Conservation (phyloP, 2,888 invertebrate genomes). For the Drosophila austrosaltans region DNA sequence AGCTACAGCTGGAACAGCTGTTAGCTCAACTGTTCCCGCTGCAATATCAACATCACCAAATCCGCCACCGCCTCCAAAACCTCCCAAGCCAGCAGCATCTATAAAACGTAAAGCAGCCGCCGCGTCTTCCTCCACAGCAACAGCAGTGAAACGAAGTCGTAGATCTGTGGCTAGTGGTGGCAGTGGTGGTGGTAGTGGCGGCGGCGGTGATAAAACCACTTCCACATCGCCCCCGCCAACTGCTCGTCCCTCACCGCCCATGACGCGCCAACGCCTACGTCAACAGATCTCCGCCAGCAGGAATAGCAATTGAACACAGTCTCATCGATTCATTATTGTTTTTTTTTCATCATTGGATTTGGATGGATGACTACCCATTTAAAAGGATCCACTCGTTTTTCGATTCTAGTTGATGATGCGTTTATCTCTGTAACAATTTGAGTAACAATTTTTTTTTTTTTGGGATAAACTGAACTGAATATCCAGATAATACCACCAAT, state of each 20-base stretch:
- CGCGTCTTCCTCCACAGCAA: slow-evolving; percentile 2
- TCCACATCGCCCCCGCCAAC: slow-evolving; percentile 15
- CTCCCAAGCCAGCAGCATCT: slow-evolving; percentile 1
- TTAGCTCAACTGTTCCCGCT: slow-evolving; percentile 1
- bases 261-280: slow-evolving; percentile 73
- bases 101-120: slow-evolving; percentile 29
- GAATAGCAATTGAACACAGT: slow-evolving; percentile 11
- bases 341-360: slow-evolving; percentile 18
- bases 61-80: slow-evolving; percentile 6
- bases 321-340: slow-evolving; percentile 37
- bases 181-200: slow-evolving; percentile 5
- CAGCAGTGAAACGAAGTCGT: slow-evolving; percentile 37
- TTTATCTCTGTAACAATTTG: not conserved
- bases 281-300: slow-evolving; percentile 70
- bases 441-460: not conserved
- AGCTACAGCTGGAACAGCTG: not conserved
- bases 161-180: slow-evolving; percentile 15
- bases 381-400: slow-evolving; percentile 44
- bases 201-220: not conserved
- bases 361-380: no score
- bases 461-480: slow-evolving; percentile 11
- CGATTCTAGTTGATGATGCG: slow-evolving; percentile 52
- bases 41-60: not conserved
- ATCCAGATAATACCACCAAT: slow-evolving; percentile 8
- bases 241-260: slow-evolving; percentile 64